Percentiles rank a stretch among this genome's conserved stretches.
phyloP scores from a whole-genome alignment of 2,888 invertebrate genomes.

The Hydropsyche betteni region DNA sequence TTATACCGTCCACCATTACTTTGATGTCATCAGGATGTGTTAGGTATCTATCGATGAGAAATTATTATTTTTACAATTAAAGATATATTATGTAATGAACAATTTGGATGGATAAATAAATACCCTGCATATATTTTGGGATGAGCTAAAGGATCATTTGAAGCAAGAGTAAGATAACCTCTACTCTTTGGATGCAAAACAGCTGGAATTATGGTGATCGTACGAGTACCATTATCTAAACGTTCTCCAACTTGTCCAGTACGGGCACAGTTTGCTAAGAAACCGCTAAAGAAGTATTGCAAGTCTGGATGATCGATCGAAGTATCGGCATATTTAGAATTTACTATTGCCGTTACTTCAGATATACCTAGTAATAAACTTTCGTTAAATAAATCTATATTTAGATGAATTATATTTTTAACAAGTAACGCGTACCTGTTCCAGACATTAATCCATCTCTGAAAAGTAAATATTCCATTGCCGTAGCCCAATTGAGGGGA shows the following conservation, averaged over 20 bases:
- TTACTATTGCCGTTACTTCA: constrained; percentile 85
- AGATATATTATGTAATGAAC: constrained; percentile 55
- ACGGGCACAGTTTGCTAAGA: constrained; percentile 84
- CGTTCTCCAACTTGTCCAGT: constrained; percentile 87
- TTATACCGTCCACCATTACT: constrained; percentile 83
- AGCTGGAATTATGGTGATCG: constrained; percentile 80
- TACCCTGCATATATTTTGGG: constrained; percentile 88
- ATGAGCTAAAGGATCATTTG: constrained; percentile 79
- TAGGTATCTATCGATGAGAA: constrained; percentile 64
- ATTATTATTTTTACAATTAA: constrained; percentile 25
- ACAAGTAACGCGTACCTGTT: constrained; percentile 67
- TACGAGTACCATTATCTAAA: constrained; percentile 73
- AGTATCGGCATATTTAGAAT: constrained; percentile 80
- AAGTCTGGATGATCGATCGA: constrained; percentile 82
- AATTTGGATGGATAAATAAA: background rate
- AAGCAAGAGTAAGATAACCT: constrained; percentile 78
- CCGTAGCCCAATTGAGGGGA: constrained; percentile 90
- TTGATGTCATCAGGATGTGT: constrained; percentile 82
- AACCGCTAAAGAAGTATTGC: constrained; percentile 88
- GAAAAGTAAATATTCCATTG: constrained; percentile 89
- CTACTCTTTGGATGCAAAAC: constrained; percentile 87
- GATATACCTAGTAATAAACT: constrained; percentile 69
- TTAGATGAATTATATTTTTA: background rate
- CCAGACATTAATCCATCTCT: constrained; percentile 91
- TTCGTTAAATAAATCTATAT: background rate